These are phyloP conservation scores for Coccyzus lansbergi DNA, from an alignment of 2,797 vertebrate species.

Conservation along the genomic window DNA sequence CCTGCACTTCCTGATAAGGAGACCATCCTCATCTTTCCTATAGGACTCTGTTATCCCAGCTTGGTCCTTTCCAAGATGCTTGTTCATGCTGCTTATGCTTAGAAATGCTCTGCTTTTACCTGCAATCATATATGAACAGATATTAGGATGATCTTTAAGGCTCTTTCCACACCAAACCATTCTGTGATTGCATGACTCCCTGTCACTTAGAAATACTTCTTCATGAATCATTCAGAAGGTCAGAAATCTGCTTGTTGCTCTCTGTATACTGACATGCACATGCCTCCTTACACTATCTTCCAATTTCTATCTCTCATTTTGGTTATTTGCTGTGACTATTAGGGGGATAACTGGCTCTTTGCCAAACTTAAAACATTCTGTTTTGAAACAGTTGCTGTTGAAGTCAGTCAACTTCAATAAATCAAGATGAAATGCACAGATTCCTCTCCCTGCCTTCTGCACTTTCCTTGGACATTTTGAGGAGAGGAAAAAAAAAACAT, in stretches of 20 bases:
- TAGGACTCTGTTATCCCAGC: too few species aligned
- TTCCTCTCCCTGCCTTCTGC: not conserved
- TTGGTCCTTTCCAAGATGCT: too few species aligned
- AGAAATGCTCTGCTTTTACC: too few species aligned
- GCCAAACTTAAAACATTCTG: not conserved
- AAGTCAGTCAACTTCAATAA: not conserved
- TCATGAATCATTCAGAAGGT: not conserved
- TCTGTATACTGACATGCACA: not conserved
- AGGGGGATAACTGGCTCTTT: not conserved
- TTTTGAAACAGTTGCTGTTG: not conserved
- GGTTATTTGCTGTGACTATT: not conserved
- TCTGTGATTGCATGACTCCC: not conserved
- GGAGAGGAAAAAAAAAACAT: fast-evolving
- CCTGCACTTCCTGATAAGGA: too few species aligned
- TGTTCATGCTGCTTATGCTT: too few species aligned
- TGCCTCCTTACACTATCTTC: not conserved
- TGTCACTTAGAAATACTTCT: not conserved
- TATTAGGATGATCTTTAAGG: too few species aligned
- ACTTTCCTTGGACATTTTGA: not conserved
- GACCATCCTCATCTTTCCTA: too few species aligned
- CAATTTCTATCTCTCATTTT: not conserved
- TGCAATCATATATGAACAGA: too few species aligned
- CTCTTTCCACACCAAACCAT: too few species aligned
- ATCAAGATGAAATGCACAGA: not conserved
- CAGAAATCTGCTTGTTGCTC: not conserved